A percentile compares a stretch with the other conserved stretches of the same genome.
These are phyloP conservation scores for Limnephilus rhombicus DNA, from an alignment of 2,888 invertebrate species.

Conservation along the genomic window DNA sequence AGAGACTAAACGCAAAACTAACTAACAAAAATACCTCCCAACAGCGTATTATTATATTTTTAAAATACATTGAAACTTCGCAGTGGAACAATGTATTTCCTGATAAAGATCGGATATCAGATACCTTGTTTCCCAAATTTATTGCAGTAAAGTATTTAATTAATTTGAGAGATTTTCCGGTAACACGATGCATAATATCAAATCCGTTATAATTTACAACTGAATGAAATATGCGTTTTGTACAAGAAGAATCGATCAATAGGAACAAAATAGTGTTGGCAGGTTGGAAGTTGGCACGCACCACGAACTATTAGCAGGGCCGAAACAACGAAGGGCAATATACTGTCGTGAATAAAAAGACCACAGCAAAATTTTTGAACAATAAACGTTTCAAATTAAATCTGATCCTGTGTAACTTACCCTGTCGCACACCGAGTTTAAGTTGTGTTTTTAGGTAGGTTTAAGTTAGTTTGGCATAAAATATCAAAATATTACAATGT, in stretches of 20 bases:
- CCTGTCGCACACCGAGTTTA: too few relatives aligned
- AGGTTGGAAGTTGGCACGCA: neutral
- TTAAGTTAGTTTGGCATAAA: too few relatives aligned
- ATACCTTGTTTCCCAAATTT: neutral
- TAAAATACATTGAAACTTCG: neutral
- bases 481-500: too few relatives aligned
- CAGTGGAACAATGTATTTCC: neutral
- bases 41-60: too few relatives aligned
- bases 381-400: neutral
- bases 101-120: neutral
- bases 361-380: neutral
- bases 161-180: neutral
- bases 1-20: too few relatives aligned
- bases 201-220: neutral
- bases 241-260: neutral
- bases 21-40: too few relatives aligned
- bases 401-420: neutral
- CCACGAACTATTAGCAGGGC: neutral
- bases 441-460: too few relatives aligned
- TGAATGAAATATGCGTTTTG: neutral
- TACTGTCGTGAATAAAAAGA: neutral
- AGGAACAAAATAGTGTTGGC: neutral
- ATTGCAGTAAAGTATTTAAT: neutral
- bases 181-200: neutral
- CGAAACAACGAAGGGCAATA: neutral